Conservation (phyloP, 2,113 vertebrate species). For the Natator depressus region DNA sequence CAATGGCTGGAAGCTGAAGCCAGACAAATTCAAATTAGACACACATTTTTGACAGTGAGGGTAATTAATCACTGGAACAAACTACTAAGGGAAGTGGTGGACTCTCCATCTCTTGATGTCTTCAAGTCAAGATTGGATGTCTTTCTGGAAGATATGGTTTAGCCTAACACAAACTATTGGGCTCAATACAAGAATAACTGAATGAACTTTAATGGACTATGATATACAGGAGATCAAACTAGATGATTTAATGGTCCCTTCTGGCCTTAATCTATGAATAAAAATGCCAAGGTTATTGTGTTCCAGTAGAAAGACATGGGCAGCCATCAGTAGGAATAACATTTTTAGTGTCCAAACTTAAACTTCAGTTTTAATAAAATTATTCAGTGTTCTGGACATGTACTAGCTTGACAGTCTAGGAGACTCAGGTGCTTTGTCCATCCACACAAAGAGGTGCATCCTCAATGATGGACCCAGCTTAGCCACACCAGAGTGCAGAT, state of each 20-base stretch:
- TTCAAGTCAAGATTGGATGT: neutral
- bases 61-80: neutral
- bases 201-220: neutral
- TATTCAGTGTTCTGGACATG: neutral
- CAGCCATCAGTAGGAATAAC: neutral
- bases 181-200: neutral
- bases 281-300: neutral
- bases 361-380: neutral
- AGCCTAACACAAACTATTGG: neutral
- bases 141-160: neutral
- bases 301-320: neutral
- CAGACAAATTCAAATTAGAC: fast-evolving
- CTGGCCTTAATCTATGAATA: neutral
- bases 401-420: neutral
- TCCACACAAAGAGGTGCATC: neutral
- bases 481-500: fast-evolving
- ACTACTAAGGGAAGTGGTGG: neutral
- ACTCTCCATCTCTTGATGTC: neutral
- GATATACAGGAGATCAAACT: neutral
- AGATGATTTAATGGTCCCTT: neutral
- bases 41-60: fast-evolving
- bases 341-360: neutral
- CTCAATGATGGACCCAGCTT: neutral
- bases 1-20: fast-evolving
- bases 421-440: neutral